Percentiles rank a stretch among this genome's conserved stretches.
Conservation (phyloP, 2,888 invertebrate species). For the Macaria liturata region DNA sequence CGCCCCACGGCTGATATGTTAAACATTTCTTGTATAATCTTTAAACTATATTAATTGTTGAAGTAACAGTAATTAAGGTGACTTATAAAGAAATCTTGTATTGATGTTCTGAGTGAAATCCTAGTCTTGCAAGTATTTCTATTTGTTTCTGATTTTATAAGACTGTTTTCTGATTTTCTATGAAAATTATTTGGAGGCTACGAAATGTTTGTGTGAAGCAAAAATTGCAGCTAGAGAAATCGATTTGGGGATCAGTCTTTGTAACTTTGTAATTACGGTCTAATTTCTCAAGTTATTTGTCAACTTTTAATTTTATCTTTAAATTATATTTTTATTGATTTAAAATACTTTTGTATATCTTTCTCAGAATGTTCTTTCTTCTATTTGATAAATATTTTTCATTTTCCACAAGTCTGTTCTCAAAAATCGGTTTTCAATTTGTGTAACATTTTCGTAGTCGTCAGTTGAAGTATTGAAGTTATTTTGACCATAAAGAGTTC, state of each 20-base stretch:
- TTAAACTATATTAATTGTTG: slow-evolving; percentile 40
- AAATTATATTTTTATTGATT: no score
- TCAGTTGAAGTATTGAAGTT: slow-evolving; percentile 52
- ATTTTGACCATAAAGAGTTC: slow-evolving; percentile 24
- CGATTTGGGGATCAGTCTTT: neutral
- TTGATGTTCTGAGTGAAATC: slow-evolving; percentile 54
- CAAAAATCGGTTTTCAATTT: slow-evolving; percentile 5
- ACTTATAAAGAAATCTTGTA: slow-evolving; percentile 44
- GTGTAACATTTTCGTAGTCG: slow-evolving; percentile 48
- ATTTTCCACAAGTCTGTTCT: neutral
- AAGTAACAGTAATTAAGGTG: slow-evolving; percentile 52
- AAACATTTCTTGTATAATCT: slow-evolving; percentile 35
- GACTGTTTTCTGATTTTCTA: slow-evolving; percentile 66
- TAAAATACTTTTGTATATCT: no score
- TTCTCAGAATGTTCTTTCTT: no score
- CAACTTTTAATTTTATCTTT: neutral
- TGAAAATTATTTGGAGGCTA: slow-evolving; percentile 42
- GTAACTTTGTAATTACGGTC: neutral
- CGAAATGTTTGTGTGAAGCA: slow-evolving; percentile 30
- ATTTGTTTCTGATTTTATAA: slow-evolving; percentile 59
- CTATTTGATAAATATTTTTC: no score
- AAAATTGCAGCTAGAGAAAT: slow-evolving; percentile 22
- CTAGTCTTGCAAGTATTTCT: slow-evolving; percentile 65
- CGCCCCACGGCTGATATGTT: slow-evolving; percentile 51
- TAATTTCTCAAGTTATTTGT: neutral